Conservation (phyloP, 2,888 invertebrate genomes). For the Rosalia funebris region DNA sequence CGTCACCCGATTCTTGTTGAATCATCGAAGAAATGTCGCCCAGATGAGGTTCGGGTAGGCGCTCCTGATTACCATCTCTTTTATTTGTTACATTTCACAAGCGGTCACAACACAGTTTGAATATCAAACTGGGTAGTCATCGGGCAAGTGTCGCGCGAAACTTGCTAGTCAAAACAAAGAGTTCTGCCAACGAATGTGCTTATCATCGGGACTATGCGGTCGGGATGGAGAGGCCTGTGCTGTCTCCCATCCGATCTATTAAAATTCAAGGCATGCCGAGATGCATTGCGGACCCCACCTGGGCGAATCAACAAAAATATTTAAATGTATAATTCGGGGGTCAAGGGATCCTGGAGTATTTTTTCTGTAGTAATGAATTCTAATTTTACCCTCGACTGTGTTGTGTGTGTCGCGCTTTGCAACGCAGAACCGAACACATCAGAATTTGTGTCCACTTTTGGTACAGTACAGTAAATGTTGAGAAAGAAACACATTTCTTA, state of each 20-base stretch:
- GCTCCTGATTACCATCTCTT: slow-evolving; percentile 1
- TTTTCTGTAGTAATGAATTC: no score
- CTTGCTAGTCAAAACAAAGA: slow-evolving; percentile 1
- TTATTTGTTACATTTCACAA: slow-evolving; percentile 8
- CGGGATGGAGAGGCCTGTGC: neutral
- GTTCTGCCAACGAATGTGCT: neutral
- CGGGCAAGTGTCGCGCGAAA: no score
- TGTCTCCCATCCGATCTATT: neutral
- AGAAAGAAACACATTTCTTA: no score
- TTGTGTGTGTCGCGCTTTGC: no score
- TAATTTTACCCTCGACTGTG: no score
- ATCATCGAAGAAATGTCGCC: slow-evolving; percentile 12
- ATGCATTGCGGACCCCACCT: neutral
- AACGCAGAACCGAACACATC: no score
- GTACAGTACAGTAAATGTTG: no score
- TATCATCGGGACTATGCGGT: no score
- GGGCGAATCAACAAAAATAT: neutral
- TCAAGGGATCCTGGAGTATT: neutral
- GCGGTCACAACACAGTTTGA: slow-evolving; percentile 1
- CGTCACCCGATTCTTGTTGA: slow-evolving; percentile 20
- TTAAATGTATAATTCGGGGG: no score
- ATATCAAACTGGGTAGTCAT: neutral
- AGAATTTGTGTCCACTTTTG: no score
- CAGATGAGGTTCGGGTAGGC: slow-evolving; percentile 23
- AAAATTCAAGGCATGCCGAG: slow-evolving; percentile 1